phyloP scores from a whole-genome alignment of 2,888 invertebrate genomes.

The Esperia sulphurella region DNA sequence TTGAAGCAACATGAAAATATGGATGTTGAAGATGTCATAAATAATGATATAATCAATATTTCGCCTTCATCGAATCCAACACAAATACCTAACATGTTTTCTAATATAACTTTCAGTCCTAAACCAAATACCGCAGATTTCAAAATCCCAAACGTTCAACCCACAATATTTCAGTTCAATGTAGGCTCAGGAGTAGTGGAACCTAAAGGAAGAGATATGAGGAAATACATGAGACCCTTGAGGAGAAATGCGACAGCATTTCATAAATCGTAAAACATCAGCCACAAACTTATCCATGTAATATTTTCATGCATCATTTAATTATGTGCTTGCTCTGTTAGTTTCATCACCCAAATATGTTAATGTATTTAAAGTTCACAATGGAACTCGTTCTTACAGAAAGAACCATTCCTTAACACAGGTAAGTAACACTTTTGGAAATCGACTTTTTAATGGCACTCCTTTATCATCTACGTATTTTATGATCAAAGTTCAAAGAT shows the following conservation, averaged over 20 bases:
- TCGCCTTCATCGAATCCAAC: not conserved
- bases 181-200: constrained; percentile 23
- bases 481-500: too few relatives aligned
- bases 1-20: not conserved
- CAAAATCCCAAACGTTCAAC: constrained; percentile 2
- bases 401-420: too few relatives aligned
- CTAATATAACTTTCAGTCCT: not conserved
- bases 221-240: constrained; percentile 17
- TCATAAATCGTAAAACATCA: constrained; percentile 19
- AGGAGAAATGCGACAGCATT: constrained; percentile 25
- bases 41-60: not conserved
- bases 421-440: too few relatives aligned
- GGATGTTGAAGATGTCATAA: not conserved
- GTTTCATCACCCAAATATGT: too few relatives aligned
- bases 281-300: not conserved
- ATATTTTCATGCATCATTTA: too few relatives aligned
- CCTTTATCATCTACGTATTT: too few relatives aligned
- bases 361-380: too few relatives aligned
- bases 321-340: too few relatives aligned
- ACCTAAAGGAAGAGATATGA: constrained; percentile 11
- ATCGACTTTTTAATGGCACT: too few relatives aligned
- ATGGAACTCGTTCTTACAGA: too few relatives aligned
- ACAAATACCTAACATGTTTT: not conserved
- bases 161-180: constrained; percentile 25
- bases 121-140: not conserved